A percentile compares a stretch with the other conserved stretches of the same genome.
phyloP scores from a whole-genome alignment of 2,888 invertebrate genomes.

The Drosophila fungiperda region DNA sequence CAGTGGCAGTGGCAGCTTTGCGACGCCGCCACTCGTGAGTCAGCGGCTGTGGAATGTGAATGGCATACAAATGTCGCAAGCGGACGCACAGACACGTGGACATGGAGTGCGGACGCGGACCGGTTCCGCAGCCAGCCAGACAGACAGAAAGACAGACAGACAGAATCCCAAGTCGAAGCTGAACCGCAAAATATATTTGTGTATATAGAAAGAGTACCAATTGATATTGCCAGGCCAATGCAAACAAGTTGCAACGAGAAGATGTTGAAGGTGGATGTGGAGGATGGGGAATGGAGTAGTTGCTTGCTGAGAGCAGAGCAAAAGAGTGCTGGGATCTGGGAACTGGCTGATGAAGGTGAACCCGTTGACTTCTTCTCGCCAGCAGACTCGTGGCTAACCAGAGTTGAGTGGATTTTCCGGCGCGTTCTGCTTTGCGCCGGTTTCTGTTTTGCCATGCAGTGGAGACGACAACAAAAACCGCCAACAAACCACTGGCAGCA shows the following conservation, averaged over 20 bases:
- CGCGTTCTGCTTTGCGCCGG: slow-evolving; percentile 69
- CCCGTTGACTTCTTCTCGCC: slow-evolving; percentile 20
- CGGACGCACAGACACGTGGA: slow-evolving; percentile 40
- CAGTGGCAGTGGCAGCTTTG: slow-evolving; percentile 50
- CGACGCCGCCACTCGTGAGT: slow-evolving; percentile 61
- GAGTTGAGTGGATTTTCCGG: slow-evolving; percentile 69
- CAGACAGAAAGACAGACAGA: slow-evolving; percentile 1
- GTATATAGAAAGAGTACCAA: slow-evolving; percentile 41
- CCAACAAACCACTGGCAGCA: slow-evolving; percentile 56
- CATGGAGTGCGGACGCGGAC: slow-evolving; percentile 25
- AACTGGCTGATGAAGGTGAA: slow-evolving; percentile 30
- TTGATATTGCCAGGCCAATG: slow-evolving; percentile 65
- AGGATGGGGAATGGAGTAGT: neutral
- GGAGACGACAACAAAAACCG: slow-evolving; percentile 47
- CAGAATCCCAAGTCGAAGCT: slow-evolving; percentile 40
- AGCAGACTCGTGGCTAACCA: slow-evolving; percentile 25
- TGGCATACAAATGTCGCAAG: slow-evolving; percentile 77
- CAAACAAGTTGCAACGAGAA: slow-evolving; percentile 63
- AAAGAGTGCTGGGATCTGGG: neutral
- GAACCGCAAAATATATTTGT: slow-evolving; percentile 32
- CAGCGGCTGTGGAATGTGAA: slow-evolving; percentile 75
- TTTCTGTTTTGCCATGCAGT: slow-evolving; percentile 39
- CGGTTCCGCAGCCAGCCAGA: slow-evolving; percentile 43
- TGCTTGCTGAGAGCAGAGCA: neutral
- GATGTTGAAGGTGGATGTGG: slow-evolving; percentile 11